Evolutionary conservation across 2,888 invertebrate species (phyloP), one percentile per base, ranked within the genome.

Genomic region (Drosophila falleni): DNA sequence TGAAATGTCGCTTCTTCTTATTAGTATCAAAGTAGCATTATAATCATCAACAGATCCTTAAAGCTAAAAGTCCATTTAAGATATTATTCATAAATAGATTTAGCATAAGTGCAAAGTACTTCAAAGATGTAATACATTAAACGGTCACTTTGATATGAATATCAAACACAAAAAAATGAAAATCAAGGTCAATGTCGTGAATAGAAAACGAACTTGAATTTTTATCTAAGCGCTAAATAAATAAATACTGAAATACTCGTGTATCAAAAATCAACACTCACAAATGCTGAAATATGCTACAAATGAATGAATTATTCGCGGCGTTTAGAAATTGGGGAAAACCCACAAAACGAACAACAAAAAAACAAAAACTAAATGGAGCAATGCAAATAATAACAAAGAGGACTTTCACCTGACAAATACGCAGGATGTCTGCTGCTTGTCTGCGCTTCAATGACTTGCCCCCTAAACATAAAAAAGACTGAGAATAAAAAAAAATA

Each of bases 351-450:
- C 13, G 19, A 54, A 58, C n/a, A 16, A 41, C 31, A 53, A 44
- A 66, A 58, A 16, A 16, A 41, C 31, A 53, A 44, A 66, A 37
- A 37, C 5, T 37, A 77, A 72, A 67, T 64, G 49, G 56, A 75
- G 46, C 68, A 59, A 63, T 68, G 49, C 66, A 71, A 66, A 82
- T 68, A 54, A 54, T 69, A 66, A 74, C 49, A 82, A 56, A 49
- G 71, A 81, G 80, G 75, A 86, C 89, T 86, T 86, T 89, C 86
- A 86, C 86, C 86, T 89, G 82, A 69, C 66, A 87, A 78, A 80
- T 69, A 76, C 80, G 74, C 72, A 72, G 71, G 64, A 75, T 79
- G 88, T 87, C 84, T 89, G 86, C 78, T 74, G 74, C 85, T 76
- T 87, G 88, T 85, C 85, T 84, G 84, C 81, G 65, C 74, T 80